These are phyloP conservation scores for Aethes cnicana DNA, from an alignment of 2,888 invertebrate genomes.

Conservation along the genomic window DNA sequence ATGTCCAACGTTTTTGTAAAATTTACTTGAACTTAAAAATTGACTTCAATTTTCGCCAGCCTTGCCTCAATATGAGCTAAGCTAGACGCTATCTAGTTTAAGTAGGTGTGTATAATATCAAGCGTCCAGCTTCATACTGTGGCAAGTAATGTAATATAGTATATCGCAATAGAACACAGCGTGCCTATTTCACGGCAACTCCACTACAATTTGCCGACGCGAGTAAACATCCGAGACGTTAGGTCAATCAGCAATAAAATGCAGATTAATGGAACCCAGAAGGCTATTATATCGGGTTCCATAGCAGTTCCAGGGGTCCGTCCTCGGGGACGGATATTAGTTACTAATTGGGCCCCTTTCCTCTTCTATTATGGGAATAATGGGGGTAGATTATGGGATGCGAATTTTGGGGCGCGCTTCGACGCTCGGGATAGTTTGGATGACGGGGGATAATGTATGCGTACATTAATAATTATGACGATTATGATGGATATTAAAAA, in stretches of 20 bases:
- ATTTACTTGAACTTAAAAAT: too few species aligned
- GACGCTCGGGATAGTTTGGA: not conserved
- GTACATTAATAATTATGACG: slow-evolving; percentile 8
- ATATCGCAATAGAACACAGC: too few species aligned
- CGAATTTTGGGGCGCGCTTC: slow-evolving; percentile 20
- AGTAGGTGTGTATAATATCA: not conserved
- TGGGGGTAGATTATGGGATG: slow-evolving; percentile 24
- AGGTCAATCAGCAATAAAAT: slow-evolving; percentile 32
- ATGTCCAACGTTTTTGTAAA: too few species aligned
- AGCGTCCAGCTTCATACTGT: too few species aligned
- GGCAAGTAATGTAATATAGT: too few species aligned
- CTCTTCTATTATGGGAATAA: slow-evolving; percentile 29
- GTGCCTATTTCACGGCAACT: too few species aligned
- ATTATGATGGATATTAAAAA: too few species aligned
- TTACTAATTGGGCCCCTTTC: slow-evolving; percentile 31
- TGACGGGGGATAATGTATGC: slow-evolving; percentile 1
- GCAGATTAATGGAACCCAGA: slow-evolving; percentile 27
- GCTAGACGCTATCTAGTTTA: too few species aligned
- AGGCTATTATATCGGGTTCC: slow-evolving; percentile 29
- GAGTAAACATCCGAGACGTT: slow-evolving; percentile 17
- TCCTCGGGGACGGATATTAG: slow-evolving; percentile 29
- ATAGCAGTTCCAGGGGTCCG: slow-evolving; percentile 19
- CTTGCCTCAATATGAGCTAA: too few species aligned
- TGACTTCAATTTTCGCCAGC: too few species aligned
- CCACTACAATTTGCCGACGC: not conserved